phyloP scores from a whole-genome alignment of 2,888 invertebrate species.

The Kryphioiulus occultus region DNA sequence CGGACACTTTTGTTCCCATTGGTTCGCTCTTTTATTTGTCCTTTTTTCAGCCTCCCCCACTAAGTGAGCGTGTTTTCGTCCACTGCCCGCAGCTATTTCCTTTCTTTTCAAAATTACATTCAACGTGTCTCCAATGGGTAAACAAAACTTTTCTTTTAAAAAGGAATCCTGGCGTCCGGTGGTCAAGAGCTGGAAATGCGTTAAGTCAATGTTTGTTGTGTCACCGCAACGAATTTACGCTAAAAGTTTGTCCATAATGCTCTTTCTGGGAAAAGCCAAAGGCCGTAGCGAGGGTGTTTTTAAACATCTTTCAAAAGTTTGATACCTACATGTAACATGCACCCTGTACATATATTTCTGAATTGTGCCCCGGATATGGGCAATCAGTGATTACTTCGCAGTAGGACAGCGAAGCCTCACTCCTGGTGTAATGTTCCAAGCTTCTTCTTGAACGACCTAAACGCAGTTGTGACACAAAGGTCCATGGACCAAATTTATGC shows the following conservation, averaged over 20 bases:
- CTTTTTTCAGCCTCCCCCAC: background rate
- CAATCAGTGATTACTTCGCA: background rate
- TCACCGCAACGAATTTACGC: background rate
- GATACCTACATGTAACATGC: background rate
- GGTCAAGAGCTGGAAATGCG: background rate
- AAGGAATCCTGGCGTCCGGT: background rate
- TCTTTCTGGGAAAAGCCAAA: background rate
- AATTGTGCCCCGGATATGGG: background rate
- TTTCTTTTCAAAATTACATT: slow-evolving; percentile 6
- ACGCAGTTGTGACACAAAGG: too few species aligned
- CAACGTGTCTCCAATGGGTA: slow-evolving; percentile 31
- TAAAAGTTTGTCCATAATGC: background rate
- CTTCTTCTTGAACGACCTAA: too few species aligned
- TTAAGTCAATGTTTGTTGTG: background rate
- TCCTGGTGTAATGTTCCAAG: background rate
- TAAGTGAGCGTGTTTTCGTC: background rate
- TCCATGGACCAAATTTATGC: too few species aligned
- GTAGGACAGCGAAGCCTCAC: background rate
- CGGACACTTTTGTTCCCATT: slow-evolving; percentile 6
- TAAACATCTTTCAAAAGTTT: too few species aligned
- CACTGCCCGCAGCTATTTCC: background rate
- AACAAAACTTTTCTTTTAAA: slow-evolving; percentile 36
- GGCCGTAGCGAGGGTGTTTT: background rate
- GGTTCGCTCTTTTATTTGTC: slow-evolving; percentile 6
- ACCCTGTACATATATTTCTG: background rate